Base-by-base conservation (phyloP, 2,888 invertebrate genomes). In the Acrobasis suavella region DNA sequence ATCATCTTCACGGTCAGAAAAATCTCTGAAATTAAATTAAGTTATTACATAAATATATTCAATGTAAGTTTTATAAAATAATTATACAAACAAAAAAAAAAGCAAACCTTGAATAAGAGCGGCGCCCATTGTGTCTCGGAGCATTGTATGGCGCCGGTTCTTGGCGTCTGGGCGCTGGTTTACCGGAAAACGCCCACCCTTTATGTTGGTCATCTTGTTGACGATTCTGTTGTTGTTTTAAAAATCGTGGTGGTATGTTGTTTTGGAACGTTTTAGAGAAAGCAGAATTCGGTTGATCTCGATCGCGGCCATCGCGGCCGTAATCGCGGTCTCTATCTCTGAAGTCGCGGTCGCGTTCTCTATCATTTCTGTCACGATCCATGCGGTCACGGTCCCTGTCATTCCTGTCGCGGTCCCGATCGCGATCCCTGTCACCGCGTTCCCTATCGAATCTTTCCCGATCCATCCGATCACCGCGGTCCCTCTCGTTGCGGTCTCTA, bases 211-310 rank as follows among this genome's bases (percentile, higher is more conserved):
- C 91, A 14, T 87, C 93, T 72, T 91, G 87, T 64, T 88, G 87
- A 58, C 92, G 79, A 69, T 89, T 94, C 69, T 94, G 94, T 74
- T 96, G 96, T 75, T 96, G 96, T 75, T 96, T 96, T 75, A 96
- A 94, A 85, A 97, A 97, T 64, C 98, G 93, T 15, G 98, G 98
- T 62, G 98, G 97, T 77, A 98, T 93, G 87, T 97, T 96, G 60
- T 94, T 95, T 84, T 96, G 96, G 86, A 96, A 97, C 69, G 95
- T 95, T 74, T 95, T 94, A 9, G 96, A 95, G 81, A 95, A 96
- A 38, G 93, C 93, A 1, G 94, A 93, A 71, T 94, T 94, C 60
- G 91, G 85, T 71, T 93, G 94, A 62, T 93, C 90, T 39, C 90
- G 86, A 51, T 93, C 93, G 42, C 92, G 85, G 39, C 81, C 85